Percentiles rank a stretch among this genome's conserved stretches.
These are phyloP conservation scores for Gallinago jamesoni DNA, from an alignment of 2,113 vertebrate species.

Conservation along the genomic window DNA sequence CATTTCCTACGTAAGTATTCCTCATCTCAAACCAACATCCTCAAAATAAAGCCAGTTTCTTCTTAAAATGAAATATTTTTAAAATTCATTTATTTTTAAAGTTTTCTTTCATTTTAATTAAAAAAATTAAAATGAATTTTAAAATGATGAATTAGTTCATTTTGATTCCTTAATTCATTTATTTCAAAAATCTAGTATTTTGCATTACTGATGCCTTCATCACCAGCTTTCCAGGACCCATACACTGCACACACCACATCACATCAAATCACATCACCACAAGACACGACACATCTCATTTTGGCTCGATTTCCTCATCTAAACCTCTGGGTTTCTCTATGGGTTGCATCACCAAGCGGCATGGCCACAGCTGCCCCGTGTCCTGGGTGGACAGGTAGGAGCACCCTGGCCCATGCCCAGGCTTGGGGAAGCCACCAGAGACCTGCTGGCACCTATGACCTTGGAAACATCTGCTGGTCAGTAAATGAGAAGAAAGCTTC, in stretches of 20 bases:
- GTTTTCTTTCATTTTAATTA: too few species aligned
- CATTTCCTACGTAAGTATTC: fast-evolving
- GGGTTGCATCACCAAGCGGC: fast-evolving
- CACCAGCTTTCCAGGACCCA: not conserved
- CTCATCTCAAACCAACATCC: not conserved
- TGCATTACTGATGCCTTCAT: not conserved
- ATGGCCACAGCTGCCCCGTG: fast-evolving
- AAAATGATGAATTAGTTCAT: too few species aligned
- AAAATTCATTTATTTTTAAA: not conserved
- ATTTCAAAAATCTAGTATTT: not conserved
- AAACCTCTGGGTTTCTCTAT: not conserved
- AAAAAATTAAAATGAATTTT: too few species aligned
- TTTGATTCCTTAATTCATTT: not conserved
- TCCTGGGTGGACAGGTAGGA: not conserved
- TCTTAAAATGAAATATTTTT: not conserved
- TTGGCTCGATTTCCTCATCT: not conserved
- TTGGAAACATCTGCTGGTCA: not conserved
- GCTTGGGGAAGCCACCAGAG: not conserved
- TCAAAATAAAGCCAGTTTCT: not conserved
- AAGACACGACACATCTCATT: fast-evolving
- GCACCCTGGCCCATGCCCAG: not conserved
- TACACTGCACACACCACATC: not conserved
- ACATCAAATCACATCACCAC: fast-evolving
- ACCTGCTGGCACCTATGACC: not conserved
- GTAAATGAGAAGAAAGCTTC: not conserved